These are phyloP conservation scores for Megalonaias nervosa DNA, from an alignment of 1,140 invertebrate genomes.

Conservation along the genomic window DNA sequence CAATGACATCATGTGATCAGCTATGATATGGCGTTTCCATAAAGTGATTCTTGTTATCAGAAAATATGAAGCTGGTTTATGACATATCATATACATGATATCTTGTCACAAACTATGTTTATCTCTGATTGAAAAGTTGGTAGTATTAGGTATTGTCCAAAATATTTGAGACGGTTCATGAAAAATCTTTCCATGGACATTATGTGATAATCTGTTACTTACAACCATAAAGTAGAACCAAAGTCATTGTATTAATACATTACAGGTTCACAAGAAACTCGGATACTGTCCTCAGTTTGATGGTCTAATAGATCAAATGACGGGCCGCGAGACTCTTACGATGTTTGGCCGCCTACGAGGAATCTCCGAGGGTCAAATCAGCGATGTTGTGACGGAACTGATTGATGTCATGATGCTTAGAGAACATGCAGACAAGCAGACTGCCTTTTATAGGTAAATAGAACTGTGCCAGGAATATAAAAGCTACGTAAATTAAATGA, in stretches of 20 bases:
- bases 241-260: not conserved
- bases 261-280: constrained; percentile 62
- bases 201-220: not conserved
- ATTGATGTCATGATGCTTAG: constrained; percentile 46
- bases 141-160: not conserved
- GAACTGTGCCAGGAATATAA: too few species aligned
- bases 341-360: constrained; percentile 84
- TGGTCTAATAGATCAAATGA: constrained; percentile 73
- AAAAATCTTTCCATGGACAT: not conserved
- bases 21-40: too few species aligned
- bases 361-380: constrained; percentile 49
- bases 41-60: too few species aligned
- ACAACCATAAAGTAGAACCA: not conserved
- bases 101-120: too few species aligned
- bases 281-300: constrained; percentile 74
- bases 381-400: constrained; percentile 65
- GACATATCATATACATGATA: not conserved
- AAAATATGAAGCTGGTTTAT: too few species aligned
- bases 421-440: constrained; percentile 55
- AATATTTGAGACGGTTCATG: not conserved
- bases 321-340: constrained; percentile 78
- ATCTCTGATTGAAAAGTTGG: too few species aligned
- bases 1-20: too few species aligned
- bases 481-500: too few species aligned
- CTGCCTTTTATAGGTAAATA: constrained; percentile 47